phyloP scores from a whole-genome alignment of 2,113 vertebrate genomes.

The Synodontis membranacea region DNA sequence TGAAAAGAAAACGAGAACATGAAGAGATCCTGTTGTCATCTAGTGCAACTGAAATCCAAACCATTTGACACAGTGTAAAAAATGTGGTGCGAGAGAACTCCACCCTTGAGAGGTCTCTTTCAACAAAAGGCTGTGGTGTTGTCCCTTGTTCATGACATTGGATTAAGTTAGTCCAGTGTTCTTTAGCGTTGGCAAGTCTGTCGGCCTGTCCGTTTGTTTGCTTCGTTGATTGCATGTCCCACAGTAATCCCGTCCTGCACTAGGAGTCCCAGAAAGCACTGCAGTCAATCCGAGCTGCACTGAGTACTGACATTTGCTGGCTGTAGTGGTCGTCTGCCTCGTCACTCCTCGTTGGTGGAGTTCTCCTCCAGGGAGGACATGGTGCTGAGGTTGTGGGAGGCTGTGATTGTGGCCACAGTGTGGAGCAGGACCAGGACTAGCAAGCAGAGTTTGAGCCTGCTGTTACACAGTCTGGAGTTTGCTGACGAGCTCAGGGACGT shows the following conservation, averaged over 20 bases:
- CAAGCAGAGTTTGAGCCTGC: slow-evolving; percentile 95
- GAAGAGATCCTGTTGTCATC: slow-evolving; percentile 88
- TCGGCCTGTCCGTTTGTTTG: slow-evolving; percentile 61
- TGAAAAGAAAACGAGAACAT: slow-evolving; percentile 67
- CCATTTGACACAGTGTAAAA: slow-evolving; percentile 99
- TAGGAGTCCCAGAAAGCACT: slow-evolving; percentile 72
- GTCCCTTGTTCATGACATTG: slow-evolving; percentile 64
- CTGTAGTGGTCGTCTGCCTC: slow-evolving; percentile 50
- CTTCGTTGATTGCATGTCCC: slow-evolving; percentile 76
- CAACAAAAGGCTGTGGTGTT: slow-evolving; percentile 85
- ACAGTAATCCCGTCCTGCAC: slow-evolving; percentile 65
- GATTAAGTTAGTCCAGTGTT: slow-evolving; percentile 57
- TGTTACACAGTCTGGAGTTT: slow-evolving; percentile 91
- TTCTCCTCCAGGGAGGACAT: slow-evolving; percentile 86
- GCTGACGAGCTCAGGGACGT: slow-evolving; percentile 88
- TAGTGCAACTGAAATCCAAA: slow-evolving; percentile 92
- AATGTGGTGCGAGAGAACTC: slow-evolving; percentile 93
- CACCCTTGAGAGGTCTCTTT: slow-evolving; percentile 86
- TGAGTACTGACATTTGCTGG: slow-evolving; percentile 23
- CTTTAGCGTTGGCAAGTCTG: slow-evolving; percentile 46
- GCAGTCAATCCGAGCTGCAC: slow-evolving; percentile 50
- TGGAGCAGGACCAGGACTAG: slow-evolving; percentile 95
- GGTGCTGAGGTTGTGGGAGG: slow-evolving; percentile 86
- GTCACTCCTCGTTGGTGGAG: slow-evolving; percentile 88
- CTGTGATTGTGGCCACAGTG: slow-evolving; percentile 93